phyloP scores from a whole-genome alignment of 2,888 invertebrate genomes.

The Cataglyphis albicans region DNA sequence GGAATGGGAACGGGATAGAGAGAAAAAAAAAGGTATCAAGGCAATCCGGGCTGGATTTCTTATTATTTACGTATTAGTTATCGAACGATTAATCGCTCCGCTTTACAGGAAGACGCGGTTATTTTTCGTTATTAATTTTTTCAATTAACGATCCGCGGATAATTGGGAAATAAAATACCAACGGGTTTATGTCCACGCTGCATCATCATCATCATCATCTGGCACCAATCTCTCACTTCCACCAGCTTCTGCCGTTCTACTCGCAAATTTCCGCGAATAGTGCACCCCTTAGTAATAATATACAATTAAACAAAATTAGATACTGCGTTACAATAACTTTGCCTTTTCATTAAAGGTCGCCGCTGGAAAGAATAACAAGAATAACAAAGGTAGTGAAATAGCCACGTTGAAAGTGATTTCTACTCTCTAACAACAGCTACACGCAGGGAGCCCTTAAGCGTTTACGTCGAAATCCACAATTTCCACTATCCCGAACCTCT shows the following conservation, averaged over 20 bases:
- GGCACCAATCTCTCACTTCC: constrained; percentile 15
- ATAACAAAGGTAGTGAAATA: constrained; percentile 25
- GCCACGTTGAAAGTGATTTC: constrained; percentile 54
- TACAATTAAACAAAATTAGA: constrained; percentile 79
- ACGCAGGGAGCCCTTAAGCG: constrained; percentile 10
- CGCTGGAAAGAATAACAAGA: constrained; percentile 56
- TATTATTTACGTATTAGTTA: constrained; percentile 36
- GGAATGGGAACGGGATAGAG: constrained; percentile 16
- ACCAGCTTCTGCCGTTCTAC: constrained; percentile 13
- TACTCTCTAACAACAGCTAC: constrained; percentile 34
- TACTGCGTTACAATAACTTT: constrained; percentile 76
- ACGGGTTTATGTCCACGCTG: constrained; percentile 32
- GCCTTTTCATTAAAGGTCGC: constrained; percentile 76
- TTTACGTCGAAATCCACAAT: constrained; percentile 38
- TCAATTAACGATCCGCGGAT: constrained; percentile 59
- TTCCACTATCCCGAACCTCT: not conserved
- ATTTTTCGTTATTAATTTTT: constrained; percentile 56
- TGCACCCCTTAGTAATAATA: constrained; percentile 72
- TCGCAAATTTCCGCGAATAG: constrained; percentile 69
- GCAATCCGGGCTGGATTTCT: constrained; percentile 22
- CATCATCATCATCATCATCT: constrained; percentile 42
- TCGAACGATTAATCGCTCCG: constrained; percentile 34
- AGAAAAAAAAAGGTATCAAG: not conserved
- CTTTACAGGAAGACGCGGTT: not conserved
- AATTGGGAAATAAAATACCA: constrained; percentile 39